Percentiles rank a stretch among this genome's conserved stretches.
phyloP scores from a whole-genome alignment of 2,797 vertebrate species.

The Chromis chromis region DNA sequence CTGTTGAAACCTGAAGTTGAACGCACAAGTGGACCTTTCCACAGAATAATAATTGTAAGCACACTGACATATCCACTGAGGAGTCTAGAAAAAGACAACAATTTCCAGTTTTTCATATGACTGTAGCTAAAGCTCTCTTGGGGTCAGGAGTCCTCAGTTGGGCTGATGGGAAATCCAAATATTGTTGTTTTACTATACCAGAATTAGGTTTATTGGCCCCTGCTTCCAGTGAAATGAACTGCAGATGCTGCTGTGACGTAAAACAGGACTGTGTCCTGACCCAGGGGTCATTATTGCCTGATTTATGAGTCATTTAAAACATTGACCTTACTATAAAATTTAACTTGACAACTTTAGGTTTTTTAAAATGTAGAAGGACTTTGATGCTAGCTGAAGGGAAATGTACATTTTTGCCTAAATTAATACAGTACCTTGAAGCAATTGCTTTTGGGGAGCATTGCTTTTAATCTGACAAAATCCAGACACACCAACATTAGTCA shows the following conservation, averaged over 20 bases:
- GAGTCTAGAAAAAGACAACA: not conserved
- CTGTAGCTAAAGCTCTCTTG: slow-evolving; percentile 13
- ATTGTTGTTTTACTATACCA: slow-evolving; percentile 44
- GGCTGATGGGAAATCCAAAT: slow-evolving; percentile 66
- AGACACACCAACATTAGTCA: not conserved
- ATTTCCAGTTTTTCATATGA: not conserved
- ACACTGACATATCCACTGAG: not conserved
- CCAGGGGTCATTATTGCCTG: slow-evolving; percentile 7
- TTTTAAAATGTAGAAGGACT: not conserved
- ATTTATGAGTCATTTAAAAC: not conserved
- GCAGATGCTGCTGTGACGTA: slow-evolving; percentile 64
- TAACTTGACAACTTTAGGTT: not conserved
- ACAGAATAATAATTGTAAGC: not conserved
- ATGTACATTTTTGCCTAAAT: not conserved
- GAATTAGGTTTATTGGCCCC: slow-evolving; percentile 52
- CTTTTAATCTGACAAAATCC: slow-evolving; percentile 10
- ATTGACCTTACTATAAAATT: not conserved
- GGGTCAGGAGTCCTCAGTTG: slow-evolving; percentile 18
- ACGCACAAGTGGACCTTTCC: not conserved
- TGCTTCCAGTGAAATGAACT: slow-evolving; percentile 33
- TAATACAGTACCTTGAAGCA: not conserved
- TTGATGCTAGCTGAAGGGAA: not conserved
- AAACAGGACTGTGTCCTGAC: slow-evolving; percentile 17
- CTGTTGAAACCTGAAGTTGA: no score
- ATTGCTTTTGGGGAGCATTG: not conserved